Percentiles rank a stretch among this genome's conserved stretches.
Evolutionary conservation across 2,888 invertebrate species (phyloP).

Genomic region (Stenodera caucasica): DNA sequence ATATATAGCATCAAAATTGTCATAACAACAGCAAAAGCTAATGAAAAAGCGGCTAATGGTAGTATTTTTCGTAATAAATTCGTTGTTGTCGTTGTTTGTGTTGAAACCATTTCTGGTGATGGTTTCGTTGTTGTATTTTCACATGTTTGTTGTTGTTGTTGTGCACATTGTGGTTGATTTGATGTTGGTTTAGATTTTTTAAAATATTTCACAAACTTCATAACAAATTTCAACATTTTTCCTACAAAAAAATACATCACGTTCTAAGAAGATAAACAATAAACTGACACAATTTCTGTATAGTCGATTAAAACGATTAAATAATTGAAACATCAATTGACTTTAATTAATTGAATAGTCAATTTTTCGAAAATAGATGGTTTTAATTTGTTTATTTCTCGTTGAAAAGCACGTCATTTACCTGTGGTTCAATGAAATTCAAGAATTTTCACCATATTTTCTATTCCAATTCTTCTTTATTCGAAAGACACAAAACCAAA

Average conservation of each 20-base stretch:
- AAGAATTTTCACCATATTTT: background rate
- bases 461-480: background rate
- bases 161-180: slow-evolving; percentile 31
- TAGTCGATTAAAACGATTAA: slow-evolving; percentile 19
- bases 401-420: background rate
- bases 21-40: slow-evolving; percentile 80
- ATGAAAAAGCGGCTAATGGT: slow-evolving; percentile 72
- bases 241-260: background rate
- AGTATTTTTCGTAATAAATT: slow-evolving; percentile 36
- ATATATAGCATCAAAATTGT: slow-evolving; percentile 76
- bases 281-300: background rate
- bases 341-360: background rate
- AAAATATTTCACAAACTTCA: slow-evolving; percentile 23
- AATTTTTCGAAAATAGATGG: background rate
- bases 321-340: background rate
- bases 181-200: slow-evolving; percentile 13
- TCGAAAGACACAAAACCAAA: background rate
- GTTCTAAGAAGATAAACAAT: background rate
- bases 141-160: slow-evolving; percentile 8
- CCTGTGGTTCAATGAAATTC: background rate
- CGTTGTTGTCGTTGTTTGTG: slow-evolving; percentile 21
- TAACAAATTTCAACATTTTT: slow-evolving; percentile 26
- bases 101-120: slow-evolving; percentile 38
- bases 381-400: background rate
- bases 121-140: slow-evolving; percentile 11